These are phyloP conservation scores for Pelecanoides urinatrix DNA, from an alignment of 2,113 vertebrate genomes.

Conservation along the genomic window DNA sequence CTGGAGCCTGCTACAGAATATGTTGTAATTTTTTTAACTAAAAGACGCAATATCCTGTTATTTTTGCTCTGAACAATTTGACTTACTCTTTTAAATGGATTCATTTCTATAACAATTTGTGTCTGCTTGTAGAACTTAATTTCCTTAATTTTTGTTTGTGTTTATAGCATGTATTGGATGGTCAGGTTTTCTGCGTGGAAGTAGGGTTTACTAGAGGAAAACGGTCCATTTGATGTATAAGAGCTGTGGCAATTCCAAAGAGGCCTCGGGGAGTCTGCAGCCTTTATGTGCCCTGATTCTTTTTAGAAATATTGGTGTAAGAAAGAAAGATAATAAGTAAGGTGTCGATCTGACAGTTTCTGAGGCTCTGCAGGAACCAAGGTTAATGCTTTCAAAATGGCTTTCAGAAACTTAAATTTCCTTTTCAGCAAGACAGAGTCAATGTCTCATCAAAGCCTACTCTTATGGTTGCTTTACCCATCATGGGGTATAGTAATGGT, in stretches of 20 bases:
- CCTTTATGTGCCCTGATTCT: not conserved
- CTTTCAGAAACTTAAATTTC: slow-evolving; percentile 16
- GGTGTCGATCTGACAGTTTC: slow-evolving; percentile 10
- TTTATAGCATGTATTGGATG: not conserved
- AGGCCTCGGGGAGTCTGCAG: not conserved
- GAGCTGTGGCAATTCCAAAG: not conserved
- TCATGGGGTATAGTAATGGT: not conserved
- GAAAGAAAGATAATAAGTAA: slow-evolving; percentile 33
- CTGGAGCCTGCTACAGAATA: not conserved
- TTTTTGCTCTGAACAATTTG: not conserved
- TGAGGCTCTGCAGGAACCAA: not conserved
- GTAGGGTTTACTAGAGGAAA: not conserved
- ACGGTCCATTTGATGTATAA: not conserved
- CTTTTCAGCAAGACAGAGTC: not conserved
- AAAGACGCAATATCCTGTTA: not conserved
- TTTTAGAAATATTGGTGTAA: slow-evolving; percentile 19
- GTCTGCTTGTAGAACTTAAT: not conserved
- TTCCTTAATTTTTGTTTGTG: not conserved
- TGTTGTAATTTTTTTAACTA: not conserved
- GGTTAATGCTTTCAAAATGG: not conserved
- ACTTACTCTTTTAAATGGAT: not conserved
- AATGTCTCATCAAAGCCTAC: not conserved
- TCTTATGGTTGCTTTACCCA: not conserved
- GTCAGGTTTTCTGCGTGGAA: not conserved
- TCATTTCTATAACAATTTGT: not conserved